Percentiles rank a stretch among this genome's conserved stretches.
phyloP scores from a whole-genome alignment of 2,888 invertebrate genomes.

The Platycheirus rosarum region DNA sequence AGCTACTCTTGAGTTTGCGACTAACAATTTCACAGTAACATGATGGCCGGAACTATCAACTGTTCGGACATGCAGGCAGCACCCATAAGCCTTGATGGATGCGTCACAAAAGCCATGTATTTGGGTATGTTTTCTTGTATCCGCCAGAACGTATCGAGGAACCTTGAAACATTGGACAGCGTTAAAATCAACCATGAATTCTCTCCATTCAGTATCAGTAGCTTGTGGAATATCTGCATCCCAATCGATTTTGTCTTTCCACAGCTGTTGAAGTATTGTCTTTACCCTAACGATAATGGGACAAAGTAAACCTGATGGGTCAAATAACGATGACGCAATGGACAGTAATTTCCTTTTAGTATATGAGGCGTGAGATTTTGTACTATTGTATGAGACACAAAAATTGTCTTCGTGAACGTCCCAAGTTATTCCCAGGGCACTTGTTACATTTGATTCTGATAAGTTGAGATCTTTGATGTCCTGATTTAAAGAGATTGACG shows the following conservation, averaged over 20 bases:
- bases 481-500: neutral
- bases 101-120: constrained; percentile 48
- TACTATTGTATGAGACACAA: constrained; percentile 3
- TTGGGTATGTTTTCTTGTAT: neutral
- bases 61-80: constrained; percentile 50
- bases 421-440: constrained; percentile 2
- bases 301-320: constrained; percentile 54
- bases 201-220: constrained; percentile 14
- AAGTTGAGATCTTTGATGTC: neutral
- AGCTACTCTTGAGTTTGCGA: constrained; percentile 62
- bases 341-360: constrained; percentile 20
- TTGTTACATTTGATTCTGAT: neutral
- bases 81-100: constrained; percentile 54
- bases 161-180: constrained; percentile 5
- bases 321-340: constrained; percentile 42
- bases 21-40: constrained; percentile 34
- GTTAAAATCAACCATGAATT: constrained; percentile 13
- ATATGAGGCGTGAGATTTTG: neutral
- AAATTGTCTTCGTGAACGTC: neutral
- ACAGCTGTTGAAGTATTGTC: constrained; percentile 64
- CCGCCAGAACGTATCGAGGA: constrained; percentile 20
- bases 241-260: constrained; percentile 49
- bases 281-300: constrained; percentile 57
- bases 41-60: constrained; percentile 15
- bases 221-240: constrained; percentile 38